Percentiles rank a stretch among this genome's conserved stretches.
Conservation (phyloP, 2,888 invertebrate species). For the Archaeoteleia sp. region DNA sequence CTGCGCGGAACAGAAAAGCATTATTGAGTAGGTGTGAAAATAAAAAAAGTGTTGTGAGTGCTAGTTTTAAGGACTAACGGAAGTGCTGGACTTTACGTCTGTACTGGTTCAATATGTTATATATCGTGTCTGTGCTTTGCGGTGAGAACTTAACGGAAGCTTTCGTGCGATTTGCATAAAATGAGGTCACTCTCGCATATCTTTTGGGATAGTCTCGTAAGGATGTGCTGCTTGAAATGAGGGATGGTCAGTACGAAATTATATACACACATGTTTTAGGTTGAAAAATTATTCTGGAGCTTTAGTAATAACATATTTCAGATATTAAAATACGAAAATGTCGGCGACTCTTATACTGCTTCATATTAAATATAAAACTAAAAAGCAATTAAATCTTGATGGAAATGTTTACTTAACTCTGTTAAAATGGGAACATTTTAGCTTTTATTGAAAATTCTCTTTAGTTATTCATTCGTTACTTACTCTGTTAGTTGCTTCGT, state of each 20-base stretch:
- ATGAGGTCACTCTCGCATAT: slow-evolving; percentile 60
- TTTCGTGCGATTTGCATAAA: slow-evolving; percentile 69
- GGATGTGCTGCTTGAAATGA: slow-evolving; percentile 24
- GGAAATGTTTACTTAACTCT: no score
- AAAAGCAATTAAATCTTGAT: no score
- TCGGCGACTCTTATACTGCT: not conserved
- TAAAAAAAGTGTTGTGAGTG: slow-evolving; percentile 28
- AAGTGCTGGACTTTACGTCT: slow-evolving; percentile 33
- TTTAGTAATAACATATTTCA: no score
- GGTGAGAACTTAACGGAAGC: slow-evolving; percentile 64
- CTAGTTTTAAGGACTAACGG: slow-evolving; percentile 17
- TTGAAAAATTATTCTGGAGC: not conserved
- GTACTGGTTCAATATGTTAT: slow-evolving; percentile 31
- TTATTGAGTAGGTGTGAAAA: slow-evolving; percentile 15
- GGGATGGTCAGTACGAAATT: slow-evolving; percentile 22
- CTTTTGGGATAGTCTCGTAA: slow-evolving; percentile 34
- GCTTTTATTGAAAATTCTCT: no score
- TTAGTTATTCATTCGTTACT: no score
- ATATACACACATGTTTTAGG: not conserved
- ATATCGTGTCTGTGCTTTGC: slow-evolving; percentile 39
- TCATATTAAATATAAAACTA: no score
- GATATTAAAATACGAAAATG: no score
- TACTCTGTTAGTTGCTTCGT: no score
- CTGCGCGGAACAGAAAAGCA: slow-evolving; percentile 19
- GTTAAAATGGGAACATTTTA: no score